Base-by-base conservation (phyloP, 2,888 invertebrate species). In the Phyllotreta cruciferae region DNA sequence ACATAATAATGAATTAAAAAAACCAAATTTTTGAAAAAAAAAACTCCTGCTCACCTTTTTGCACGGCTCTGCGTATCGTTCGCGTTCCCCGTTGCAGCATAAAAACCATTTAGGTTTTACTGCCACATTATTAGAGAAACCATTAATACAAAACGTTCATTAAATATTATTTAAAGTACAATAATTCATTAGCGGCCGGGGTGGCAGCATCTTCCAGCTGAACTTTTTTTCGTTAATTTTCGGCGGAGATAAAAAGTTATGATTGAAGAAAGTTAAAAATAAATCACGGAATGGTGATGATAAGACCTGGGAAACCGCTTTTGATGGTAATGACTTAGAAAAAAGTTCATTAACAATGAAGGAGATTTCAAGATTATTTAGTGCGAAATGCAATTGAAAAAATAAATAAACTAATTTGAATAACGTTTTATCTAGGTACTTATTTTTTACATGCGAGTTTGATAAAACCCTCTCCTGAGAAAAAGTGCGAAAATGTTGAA, bases 141-240 rank as follows among this genome's bases (percentile, higher is more conserved):
- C 63, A 58, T 66, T 66, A 63, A 66, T 63, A 63, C 61, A 66
- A 66, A 66, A 61, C 66, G 61, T 61, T 63, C 58, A 63, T 66
- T 66, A 66, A 62, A 63, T 52, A 52, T 52, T 52, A 52, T 52
- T 52, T 52, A 52, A 52, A 52, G 52, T 52, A 37, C 11, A 37
- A 52, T 52, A 52, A 8, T 52, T 52, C 52, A 52, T 52, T 52
- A 36, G 37, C 11, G 38, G 34, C 36, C 14, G 38, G 52, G 37
- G 52, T 37, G 49, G 49, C 11, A 49, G 35, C 5, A 10, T n/a
- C 34, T 49, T n/a, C 34, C 9, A 36, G 35, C n/a, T 35, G 36
- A 47, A 47, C 14, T 34, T 47, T 49, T 49, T 49, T 49, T 49
- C 49, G 49, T 49, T 49, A 49, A 35, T 49, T 49, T 8, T 49